Evolutionary conservation across 2,888 invertebrate genomes (phyloP), one percentile per base, ranked within the genome.

Genomic region (Myopa testacea): DNA sequence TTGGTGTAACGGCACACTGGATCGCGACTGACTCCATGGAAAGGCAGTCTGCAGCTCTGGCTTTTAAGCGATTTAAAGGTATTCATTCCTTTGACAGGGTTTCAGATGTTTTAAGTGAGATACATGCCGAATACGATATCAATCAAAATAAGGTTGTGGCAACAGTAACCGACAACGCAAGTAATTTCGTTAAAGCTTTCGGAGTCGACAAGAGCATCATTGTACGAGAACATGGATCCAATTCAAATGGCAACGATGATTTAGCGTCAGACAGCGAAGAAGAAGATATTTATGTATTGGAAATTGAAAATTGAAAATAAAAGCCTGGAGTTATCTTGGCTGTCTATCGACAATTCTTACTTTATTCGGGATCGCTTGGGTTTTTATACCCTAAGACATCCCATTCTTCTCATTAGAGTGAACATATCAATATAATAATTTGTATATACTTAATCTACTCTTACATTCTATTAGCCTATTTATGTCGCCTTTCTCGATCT

Each of bases 221-320:
- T 14, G 16, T 58, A 8, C 14, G 58, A 58, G 58, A 58, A 58
- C 58, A 58, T 58, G 58, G 4, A 5, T 58, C 7, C 58, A 58
- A 58, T 58, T 58, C n/a, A n/a, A 8, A 58, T 58, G 58, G 16
- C n/a, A 10, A 58, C 16, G 58, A 58, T 58, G 58, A 5, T 58
- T 16, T 58, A 58, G 58, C 58, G 4, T 58, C 58, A 58, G 58
- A 58, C 58, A 58, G 58, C 58, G 58, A 58, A 6, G 58, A 58
- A 58, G 58, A 58, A 58, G 58, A 58, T 58, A 58, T 58, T 8
- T 58, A 5, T 58, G 58, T 14, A 58, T 58, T 10, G 58, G 58
- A 58, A 58, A 58, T 58, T 58, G n/a, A n/a, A n/a, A n/a, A n/a
- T n/a, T n/a, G n/a, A n/a, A n/a, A n/a, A n/a, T n/a, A n/a, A n/a